These are phyloP conservation scores for Ormyrus thymus DNA, from an alignment of 2,888 invertebrate genomes.

Conservation along the genomic window DNA sequence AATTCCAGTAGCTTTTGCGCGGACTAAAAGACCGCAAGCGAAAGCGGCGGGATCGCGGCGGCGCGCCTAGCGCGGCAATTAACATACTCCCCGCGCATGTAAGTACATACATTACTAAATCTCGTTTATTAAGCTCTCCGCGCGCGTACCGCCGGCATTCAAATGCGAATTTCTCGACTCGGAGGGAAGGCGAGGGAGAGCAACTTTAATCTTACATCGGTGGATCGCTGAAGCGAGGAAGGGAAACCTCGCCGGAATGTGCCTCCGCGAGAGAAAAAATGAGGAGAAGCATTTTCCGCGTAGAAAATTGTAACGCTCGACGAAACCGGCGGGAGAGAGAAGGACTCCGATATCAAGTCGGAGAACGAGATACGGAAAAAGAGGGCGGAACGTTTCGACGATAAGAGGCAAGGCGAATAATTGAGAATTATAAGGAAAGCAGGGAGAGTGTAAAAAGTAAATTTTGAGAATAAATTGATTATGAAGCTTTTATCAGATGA, in stretches of 20 bases:
- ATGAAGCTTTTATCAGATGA: too few relatives aligned
- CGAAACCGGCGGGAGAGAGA: not conserved
- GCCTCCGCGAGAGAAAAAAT: not conserved
- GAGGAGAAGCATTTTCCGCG: conserved; percentile 6
- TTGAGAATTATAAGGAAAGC: conserved; percentile 14
- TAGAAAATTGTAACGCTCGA: conserved; percentile 8
- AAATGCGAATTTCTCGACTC: not conserved
- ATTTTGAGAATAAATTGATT: too few relatives aligned
- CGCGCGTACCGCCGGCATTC: not conserved
- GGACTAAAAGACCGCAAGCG: too few relatives aligned
- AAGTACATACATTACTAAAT: conserved; percentile 12
- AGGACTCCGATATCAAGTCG: not conserved
- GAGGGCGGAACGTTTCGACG: not conserved
- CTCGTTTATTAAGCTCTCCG: conserved; percentile 30
- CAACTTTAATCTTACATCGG: not conserved
- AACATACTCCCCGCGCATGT: conserved; percentile 16
- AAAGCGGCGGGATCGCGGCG: too few relatives aligned
- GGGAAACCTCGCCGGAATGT: too few relatives aligned
- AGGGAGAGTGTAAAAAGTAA: too few relatives aligned
- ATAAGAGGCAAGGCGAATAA: conserved; percentile 1
- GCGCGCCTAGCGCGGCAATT: not conserved
- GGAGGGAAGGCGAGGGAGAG: not conserved
- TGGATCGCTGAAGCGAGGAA: not conserved
- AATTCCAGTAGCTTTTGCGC: not conserved
- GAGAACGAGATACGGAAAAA: not conserved